Base-by-base conservation (phyloP, 2,797 vertebrate genomes). In the Danio jaintianensis region DNA sequence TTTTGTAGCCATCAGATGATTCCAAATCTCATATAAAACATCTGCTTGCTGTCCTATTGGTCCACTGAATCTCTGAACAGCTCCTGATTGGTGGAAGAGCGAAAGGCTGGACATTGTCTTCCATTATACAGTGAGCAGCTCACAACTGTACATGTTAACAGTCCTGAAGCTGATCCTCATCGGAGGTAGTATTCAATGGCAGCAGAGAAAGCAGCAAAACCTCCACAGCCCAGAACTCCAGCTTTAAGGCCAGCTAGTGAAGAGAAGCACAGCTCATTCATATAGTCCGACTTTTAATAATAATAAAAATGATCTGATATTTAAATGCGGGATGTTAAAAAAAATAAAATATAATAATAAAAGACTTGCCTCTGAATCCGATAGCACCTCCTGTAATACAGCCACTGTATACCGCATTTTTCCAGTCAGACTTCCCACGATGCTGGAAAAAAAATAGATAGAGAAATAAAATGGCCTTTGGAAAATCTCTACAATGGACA, bases 201-300 rank as follows among this genome's bases (percentile, higher is more conserved):
- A 2, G 97, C 97, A 0, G 98, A 99, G 88, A 99, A 99, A 0
- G 96, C 97, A 3, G 98, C 97, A 45, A 99, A 99, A 29, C 98
- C 98, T 69, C 96, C 97, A 55, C 98, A 99, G 74, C 98, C 97
- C 4, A 99, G 93, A 68, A 94, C 90, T 0, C 97, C 98, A 0
- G 97, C 97, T 90, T 99, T 98, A 66, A 97, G 75, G 5, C 98
- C 98, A 80, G 98, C 98, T 99, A 90, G 9, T 66, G 13, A 48
- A 84, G 6, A 83, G 7, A 53, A 38, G 6, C 18, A 11, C 48
- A 1, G 12, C 4, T 62, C 42, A 56, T 12, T 13, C 5, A 56
- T 45, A 18, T 8, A 29, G 38, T 45, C 12, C 38, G 45, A 15
- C 22, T 22, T 6, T 45, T 40, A 74, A 48, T 4, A 15, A 20